Conservation (phyloP, 2,888 invertebrate genomes). For the Beris morrisii region DNA sequence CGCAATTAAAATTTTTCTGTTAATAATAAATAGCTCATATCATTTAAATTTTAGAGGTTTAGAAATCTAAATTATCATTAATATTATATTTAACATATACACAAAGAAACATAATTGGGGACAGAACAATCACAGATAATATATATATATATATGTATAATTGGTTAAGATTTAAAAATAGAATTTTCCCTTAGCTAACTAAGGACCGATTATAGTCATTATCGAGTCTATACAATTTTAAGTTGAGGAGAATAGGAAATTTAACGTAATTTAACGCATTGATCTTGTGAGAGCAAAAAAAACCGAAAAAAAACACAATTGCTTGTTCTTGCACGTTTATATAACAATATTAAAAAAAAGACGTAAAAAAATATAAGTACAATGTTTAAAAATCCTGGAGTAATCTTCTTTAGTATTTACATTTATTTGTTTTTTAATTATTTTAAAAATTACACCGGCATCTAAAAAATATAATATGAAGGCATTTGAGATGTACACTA, state of each 20-base stretch:
- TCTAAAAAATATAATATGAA: too few species aligned
- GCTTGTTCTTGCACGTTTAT: too few species aligned
- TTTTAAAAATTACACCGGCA: too few species aligned
- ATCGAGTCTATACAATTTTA: neutral
- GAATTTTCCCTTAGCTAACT: neutral
- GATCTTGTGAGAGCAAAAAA: neutral
- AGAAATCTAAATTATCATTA: neutral
- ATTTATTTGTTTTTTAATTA: too few species aligned
- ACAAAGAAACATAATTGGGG: neutral
- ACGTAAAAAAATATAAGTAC: too few species aligned
- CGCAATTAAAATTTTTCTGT: neutral
- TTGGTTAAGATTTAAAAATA: constrained; percentile 1
- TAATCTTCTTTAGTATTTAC: too few species aligned
- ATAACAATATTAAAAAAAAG: too few species aligned
- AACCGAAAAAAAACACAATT: too few species aligned
- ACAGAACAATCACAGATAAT: constrained; percentile 13
- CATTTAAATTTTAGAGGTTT: neutral
- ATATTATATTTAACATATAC: constrained; percentile 7
- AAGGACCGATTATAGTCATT: neutral
- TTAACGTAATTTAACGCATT: too few species aligned
- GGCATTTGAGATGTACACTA: too few species aligned
- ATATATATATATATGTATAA: neutral
- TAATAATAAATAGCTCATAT: constrained; percentile 1
- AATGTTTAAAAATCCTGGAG: too few species aligned
- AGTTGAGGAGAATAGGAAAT: neutral